A percentile compares a stretch with the other conserved stretches of the same genome.
Evolutionary conservation across 1,140 invertebrate species (phyloP).

Genomic region (Batillaria attramentaria): DNA sequence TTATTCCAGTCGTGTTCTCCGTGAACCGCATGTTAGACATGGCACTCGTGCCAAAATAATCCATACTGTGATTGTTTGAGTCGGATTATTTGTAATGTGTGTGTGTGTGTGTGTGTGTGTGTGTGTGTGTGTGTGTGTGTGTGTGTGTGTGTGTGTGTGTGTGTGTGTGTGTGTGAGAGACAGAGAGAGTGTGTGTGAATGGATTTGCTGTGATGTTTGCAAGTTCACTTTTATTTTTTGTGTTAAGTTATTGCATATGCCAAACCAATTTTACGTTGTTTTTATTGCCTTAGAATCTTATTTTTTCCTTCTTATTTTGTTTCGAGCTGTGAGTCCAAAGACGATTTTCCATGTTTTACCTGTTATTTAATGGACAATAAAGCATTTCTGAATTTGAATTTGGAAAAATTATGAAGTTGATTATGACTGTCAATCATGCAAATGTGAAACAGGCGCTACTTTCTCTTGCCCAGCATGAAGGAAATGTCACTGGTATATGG

Average conservation of each 20-base stretch:
- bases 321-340: neutral
- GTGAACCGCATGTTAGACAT: too few species aligned
- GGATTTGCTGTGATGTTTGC: too few species aligned
- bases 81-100: neutral
- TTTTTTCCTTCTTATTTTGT: neutral
- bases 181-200: neutral
- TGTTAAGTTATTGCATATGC: neutral
- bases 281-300: neutral
- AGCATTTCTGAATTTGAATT: too few species aligned
- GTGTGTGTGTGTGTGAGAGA: neutral
- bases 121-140: constrained; percentile 11
- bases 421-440: too few species aligned
- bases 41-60: neutral
- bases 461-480: too few species aligned
- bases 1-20: too few species aligned
- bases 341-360: neutral
- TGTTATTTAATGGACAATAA: neutral
- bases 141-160: constrained; percentile 16
- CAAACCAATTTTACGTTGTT: neutral
- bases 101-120: constrained; percentile 9
- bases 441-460: too few species aligned
- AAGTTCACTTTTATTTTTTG: neutral
- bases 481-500: too few species aligned
- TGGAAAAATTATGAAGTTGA: too few species aligned
- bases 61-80: neutral